Base-by-base conservation (phyloP, 2,113 vertebrate genomes). In the Cariama cristata region DNA sequence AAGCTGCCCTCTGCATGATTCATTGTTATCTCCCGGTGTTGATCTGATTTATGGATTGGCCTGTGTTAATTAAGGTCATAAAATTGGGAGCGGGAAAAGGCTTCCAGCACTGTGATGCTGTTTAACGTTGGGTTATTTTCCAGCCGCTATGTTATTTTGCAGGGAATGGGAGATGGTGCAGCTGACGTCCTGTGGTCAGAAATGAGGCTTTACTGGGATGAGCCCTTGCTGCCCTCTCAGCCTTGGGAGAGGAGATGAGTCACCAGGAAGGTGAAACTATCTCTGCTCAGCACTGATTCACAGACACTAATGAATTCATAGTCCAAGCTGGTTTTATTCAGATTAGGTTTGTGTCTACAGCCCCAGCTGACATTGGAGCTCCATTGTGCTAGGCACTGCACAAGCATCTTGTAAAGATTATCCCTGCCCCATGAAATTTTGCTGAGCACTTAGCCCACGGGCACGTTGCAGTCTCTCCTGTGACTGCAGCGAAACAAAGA, bases 21-120 rank as follows among this genome's bases (percentile, higher is more conserved):
- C 93, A 95, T 90, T 85, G 77, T 62, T 96, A 88, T 96, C 94
- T 96, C 71, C 71, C 47, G 16, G 96, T 94, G 96, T 90, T 94
- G 96, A 96, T 96, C 91, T 97, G 97, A 97, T 97, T 97, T 97
- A 96, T 97, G 93, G 91, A 94, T 86, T 90, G 64, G 81, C 68
- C 79, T 86, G 87, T 86, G 93, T 93, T 97, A 96, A 97, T 96
- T 97, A 94, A 94, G 94, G 93, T 95, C 93, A 90, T 93, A 93
- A 96, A 97, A 96, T 40, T 92, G 79, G 79, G 76, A 95, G 92
- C 32, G 32, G 93, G 95, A 93, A 95, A 93, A 93, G 93, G 96
- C 88, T 97, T 96, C 93, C 91, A 97, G 95, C 81, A 71, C 79
- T 92, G 35, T 53, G 45, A 62, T 71, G 63, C n/a, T 93, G 72